These are phyloP conservation scores for Pinna nobilis DNA, from an alignment of 1,140 invertebrate genomes.

Conservation along the genomic window DNA sequence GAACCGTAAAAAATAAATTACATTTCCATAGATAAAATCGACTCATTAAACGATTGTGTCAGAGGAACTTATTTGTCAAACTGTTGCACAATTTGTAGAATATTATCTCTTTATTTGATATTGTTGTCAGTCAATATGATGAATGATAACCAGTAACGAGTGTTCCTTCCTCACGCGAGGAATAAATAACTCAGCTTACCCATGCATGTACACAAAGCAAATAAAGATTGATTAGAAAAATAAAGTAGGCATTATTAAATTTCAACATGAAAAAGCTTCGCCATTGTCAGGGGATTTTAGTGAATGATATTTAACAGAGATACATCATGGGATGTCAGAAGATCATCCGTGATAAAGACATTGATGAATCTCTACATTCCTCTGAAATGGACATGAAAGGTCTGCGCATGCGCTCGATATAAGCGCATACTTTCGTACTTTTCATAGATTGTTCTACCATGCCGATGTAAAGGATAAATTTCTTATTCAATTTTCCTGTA, in stretches of 20 bases:
- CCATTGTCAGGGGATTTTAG: conserved; percentile 13
- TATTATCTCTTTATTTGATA: conserved; percentile 28
- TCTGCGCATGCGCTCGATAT: too few relatives aligned
- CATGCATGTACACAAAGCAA: conserved; percentile 7
- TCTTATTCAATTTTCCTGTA: too few relatives aligned
- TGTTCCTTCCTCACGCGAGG: conserved; percentile 16
- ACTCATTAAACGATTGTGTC: conserved; percentile 36
- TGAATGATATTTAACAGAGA: background rate
- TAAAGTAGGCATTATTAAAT: conserved; percentile 19
- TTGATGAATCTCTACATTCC: too few relatives aligned
- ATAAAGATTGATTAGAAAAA: conserved; percentile 6
- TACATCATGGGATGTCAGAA: too few relatives aligned
- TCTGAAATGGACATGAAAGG: too few relatives aligned
- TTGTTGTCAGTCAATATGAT: conserved; percentile 4
- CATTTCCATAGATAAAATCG: conserved; percentile 27
- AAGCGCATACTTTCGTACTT: too few relatives aligned
- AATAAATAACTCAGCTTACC: conserved; percentile 15
- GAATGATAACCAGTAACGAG: conserved; percentile 6
- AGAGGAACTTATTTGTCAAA: conserved; percentile 25
- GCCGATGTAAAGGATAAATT: too few relatives aligned
- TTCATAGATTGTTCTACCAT: too few relatives aligned
- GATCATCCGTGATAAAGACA: too few relatives aligned
- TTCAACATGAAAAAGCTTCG: conserved; percentile 12
- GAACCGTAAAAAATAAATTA: conserved; percentile 36
- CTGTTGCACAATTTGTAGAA: conserved; percentile 24